Evolutionary conservation across 2,113 vertebrate species (phyloP).

Genomic region (Platysteira castanea): DNA sequence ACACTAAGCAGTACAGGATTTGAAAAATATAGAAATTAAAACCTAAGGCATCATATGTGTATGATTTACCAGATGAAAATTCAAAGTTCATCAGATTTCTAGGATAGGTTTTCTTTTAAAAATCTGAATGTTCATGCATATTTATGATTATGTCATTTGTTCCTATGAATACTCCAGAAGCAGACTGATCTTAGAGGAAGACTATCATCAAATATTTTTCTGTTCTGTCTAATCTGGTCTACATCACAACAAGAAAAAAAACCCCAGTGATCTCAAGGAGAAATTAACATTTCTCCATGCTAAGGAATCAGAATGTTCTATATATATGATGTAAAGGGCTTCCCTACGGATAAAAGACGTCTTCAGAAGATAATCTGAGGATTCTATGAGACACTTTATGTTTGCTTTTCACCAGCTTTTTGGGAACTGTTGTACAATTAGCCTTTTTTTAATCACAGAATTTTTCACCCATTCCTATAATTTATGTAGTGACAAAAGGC

Average conservation of each 20-base stretch:
- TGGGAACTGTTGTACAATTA: neutral
- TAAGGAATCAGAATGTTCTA: neutral
- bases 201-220: neutral
- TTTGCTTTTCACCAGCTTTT: neutral
- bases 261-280: neutral
- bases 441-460: neutral
- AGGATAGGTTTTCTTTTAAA: neutral
- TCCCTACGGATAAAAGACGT: neutral
- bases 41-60: no score
- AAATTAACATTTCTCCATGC: neutral
- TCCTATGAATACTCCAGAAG: neutral
- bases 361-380: neutral
- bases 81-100: neutral
- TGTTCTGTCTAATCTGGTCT: neutral
- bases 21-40: no score
- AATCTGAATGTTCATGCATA: neutral
- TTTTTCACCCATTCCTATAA: neutral
- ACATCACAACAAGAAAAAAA: neutral
- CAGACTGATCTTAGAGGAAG: neutral
- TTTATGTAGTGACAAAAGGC: neutral
- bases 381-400: neutral
- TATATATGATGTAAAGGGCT: neutral
- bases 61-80: neutral
- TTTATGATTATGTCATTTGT: neutral
- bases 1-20: no score